A percentile compares a stretch with the other conserved stretches of the same genome.
Conservation (phyloP, 2,113 vertebrate species). For the Tragelaphus buxtoni region DNA sequence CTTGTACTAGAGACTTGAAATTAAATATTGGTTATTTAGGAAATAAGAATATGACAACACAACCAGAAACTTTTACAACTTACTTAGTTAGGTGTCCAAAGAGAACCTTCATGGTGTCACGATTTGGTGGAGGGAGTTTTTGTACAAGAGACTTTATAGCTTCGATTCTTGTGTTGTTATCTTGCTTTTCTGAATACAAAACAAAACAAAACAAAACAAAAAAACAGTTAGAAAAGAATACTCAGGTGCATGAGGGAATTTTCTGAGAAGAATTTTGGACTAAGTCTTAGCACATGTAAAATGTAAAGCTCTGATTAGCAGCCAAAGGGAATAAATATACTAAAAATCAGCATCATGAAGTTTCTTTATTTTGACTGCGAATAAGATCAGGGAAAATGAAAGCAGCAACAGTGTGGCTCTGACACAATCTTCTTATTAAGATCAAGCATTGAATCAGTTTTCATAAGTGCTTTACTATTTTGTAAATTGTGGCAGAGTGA, state of each 20-base stretch:
- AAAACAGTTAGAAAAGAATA: neutral
- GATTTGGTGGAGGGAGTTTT: constrained; percentile 90
- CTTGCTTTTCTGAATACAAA: constrained; percentile 84
- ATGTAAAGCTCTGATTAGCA: neutral
- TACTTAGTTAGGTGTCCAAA: constrained; percentile 94
- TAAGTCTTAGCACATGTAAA: neutral
- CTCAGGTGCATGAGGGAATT: neutral
- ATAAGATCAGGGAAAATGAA: neutral
- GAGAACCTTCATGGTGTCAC: constrained; percentile 92
- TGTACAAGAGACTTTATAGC: constrained; percentile 86
- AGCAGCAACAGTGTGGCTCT: neutral
- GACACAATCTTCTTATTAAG: neutral
- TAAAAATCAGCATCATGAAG: neutral
- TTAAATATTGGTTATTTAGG: neutral
- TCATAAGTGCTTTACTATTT: constrained; percentile 17
- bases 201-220: neutral
- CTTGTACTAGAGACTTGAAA: neutral
- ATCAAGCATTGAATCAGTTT: neutral
- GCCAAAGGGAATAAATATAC: neutral
- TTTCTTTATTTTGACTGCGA: neutral
- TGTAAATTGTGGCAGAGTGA: neutral
- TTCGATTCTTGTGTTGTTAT: constrained; percentile 82
- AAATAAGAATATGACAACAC: neutral
- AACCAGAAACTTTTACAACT: constrained; percentile 50
- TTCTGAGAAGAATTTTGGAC: neutral